Percentiles rank a stretch among this genome's conserved stretches.
Evolutionary conservation across 2,113 vertebrate species (phyloP).

Genomic region (Ondatra zibethicus): DNA sequence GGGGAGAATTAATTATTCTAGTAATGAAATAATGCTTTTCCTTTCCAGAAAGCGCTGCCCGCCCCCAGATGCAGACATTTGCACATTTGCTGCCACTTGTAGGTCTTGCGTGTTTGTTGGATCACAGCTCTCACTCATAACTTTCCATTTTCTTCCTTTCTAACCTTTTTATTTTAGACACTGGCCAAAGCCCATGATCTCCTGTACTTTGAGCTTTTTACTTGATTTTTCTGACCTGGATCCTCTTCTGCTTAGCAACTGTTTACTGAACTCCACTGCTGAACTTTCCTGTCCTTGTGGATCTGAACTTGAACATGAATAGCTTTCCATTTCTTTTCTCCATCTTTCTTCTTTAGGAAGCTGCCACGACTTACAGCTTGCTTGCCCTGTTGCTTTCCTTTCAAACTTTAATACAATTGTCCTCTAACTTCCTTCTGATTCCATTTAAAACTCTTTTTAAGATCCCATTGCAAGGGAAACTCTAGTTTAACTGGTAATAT

Average conservation of each 20-base stretch:
- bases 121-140: not conserved
- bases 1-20: not conserved
- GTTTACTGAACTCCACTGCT: too few species aligned
- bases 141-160: not conserved
- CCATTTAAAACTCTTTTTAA: not conserved
- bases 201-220: not conserved
- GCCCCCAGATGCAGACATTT: not conserved
- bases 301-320: not conserved
- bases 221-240: not conserved
- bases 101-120: not conserved
- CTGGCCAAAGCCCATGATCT: not conserved
- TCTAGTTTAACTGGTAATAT: not conserved
- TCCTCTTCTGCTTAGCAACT: not conserved
- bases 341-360: not conserved
- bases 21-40: not conserved
- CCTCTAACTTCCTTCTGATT: not conserved
- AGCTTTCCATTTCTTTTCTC: not conserved
- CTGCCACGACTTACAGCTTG: too few species aligned
- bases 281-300: not conserved
- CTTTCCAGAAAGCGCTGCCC: not conserved
- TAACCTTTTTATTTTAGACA: not conserved
- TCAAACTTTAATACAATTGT: not conserved
- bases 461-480: not conserved
- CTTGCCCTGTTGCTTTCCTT: not conserved
- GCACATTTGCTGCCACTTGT: not conserved